Evolutionary conservation across 2,797 vertebrate genomes (phyloP), one percentile per base, ranked within the genome.

Genomic region (Tympanoctomys barrerae): DNA sequence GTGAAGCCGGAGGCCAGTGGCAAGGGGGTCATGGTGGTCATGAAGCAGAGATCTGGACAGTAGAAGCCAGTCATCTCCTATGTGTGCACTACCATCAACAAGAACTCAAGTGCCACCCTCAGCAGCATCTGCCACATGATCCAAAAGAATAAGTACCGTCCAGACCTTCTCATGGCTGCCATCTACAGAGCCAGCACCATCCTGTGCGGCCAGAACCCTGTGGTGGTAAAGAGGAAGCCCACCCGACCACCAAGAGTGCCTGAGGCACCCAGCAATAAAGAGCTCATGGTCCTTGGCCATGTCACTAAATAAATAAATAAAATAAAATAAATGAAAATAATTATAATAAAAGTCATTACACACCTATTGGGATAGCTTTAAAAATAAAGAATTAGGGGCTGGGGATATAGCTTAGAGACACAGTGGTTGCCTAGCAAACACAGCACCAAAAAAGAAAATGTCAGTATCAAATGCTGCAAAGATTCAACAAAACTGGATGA

Each of bases 141-240:
- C 73, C 97, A 99, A 96, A 99, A 99, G 98, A 99, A 99, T 96
- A 99, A 98, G 14, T 99, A 99, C 98, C 99, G 99, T 95, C 99
- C 98, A 16, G 99, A 99, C 82, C 98, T 99, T 95, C 99, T 99
- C 96, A 99, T 99, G 99, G 99, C 99, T 31, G 99, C 99, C 79
- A 98, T 99, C 97, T 99, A 99, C 95, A 99, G 99, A 92, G 99
- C 99, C 94, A 99, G 99, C 0, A 99, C 99, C 96, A 99, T 99
- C 96, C 98, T 99, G 98, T 99, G 98, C 97, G 99, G 99, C 97
- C 99, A 99, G 99, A 99, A 99, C 98, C 99, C 99, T 4, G 99
- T 99, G 96, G 99, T 99, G 98, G 99, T 99, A 66, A 99, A 99
- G 97, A 99, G 99, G 99, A 99, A 99, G 98, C 98, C 99, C 70